Evolutionary conservation across 2,888 invertebrate genomes (phyloP).

Genomic region (Pseudoips prasinana): DNA sequence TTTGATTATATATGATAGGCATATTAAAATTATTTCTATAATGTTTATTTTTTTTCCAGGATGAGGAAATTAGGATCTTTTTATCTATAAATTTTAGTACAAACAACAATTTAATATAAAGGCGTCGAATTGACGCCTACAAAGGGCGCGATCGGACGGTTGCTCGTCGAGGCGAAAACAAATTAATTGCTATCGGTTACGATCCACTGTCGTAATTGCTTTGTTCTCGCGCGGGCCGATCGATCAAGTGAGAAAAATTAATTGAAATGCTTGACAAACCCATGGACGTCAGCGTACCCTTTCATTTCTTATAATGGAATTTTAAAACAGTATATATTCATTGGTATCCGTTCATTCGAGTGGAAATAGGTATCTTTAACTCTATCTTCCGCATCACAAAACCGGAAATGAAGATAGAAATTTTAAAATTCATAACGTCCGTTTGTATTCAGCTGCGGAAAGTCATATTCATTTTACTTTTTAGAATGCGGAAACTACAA

Average conservation of each 20-base stretch:
- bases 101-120: constrained; percentile 65
- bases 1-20: no score
- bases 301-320: constrained; percentile 26
- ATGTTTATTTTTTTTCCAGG: no score
- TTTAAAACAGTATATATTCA: no score
- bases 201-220: constrained; percentile 74
- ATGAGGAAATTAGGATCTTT: no score
- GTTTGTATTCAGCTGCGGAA: no score
- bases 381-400: no score
- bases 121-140: constrained; percentile 59
- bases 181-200: constrained; percentile 79
- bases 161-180: constrained; percentile 68
- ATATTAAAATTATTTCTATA: no score
- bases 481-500: no score
- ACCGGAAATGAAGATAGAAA: no score
- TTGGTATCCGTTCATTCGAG: no score
- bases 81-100: constrained; percentile 36
- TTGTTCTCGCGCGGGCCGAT: constrained; percentile 66
- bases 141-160: constrained; percentile 62
- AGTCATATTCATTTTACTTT: no score
- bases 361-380: not conserved
- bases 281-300: constrained; percentile 35
- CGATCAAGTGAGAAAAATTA: constrained; percentile 77
- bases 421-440: no score
- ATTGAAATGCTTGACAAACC: constrained; percentile 65